phyloP scores from a whole-genome alignment of 2,113 vertebrate genomes.

The Amblyopsis rosae region DNA sequence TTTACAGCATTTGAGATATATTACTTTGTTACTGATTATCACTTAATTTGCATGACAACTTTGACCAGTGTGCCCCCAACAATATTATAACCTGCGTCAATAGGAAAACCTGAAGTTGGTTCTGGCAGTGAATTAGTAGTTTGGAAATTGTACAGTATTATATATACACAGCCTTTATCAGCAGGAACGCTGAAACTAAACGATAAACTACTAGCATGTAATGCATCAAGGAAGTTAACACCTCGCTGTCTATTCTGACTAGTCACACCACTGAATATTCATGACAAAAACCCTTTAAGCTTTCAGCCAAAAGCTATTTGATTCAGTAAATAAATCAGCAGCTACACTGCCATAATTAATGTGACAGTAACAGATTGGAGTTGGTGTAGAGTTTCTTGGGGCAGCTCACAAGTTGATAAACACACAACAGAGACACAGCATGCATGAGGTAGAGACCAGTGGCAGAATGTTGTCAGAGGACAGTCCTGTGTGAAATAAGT shows the following conservation, averaged over 20 bases:
- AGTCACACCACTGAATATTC: constrained; percentile 57
- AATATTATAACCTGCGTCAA: too few species aligned
- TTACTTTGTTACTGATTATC: too few species aligned
- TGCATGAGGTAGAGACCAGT: background rate
- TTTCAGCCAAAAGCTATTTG: constrained; percentile 56
- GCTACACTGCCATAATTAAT: constrained; percentile 40
- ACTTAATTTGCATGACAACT: too few species aligned
- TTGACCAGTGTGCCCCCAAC: too few species aligned
- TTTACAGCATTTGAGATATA: too few species aligned
- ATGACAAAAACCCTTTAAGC: constrained; percentile 34
- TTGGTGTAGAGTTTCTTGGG: constrained; percentile 18
- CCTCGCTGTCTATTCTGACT: constrained; percentile 60
- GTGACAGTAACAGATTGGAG: constrained; percentile 29
- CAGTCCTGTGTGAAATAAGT: constrained; percentile 19
- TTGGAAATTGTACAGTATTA: too few species aligned
- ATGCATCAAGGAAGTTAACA: constrained; percentile 46
- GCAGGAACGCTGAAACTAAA: constrained; percentile 40
- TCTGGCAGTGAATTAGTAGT: too few species aligned
- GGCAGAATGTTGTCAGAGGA: constrained; percentile 1
- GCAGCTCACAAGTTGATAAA: constrained; percentile 26
- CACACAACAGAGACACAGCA: constrained; percentile 18
- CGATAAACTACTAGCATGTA: constrained; percentile 36
- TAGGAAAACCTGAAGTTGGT: too few species aligned
- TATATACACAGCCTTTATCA: constrained; percentile 32
- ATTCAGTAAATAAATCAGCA: constrained; percentile 61